Conservation (phyloP, 1,140 invertebrate species). For the Drosophila nigromelanica region DNA sequence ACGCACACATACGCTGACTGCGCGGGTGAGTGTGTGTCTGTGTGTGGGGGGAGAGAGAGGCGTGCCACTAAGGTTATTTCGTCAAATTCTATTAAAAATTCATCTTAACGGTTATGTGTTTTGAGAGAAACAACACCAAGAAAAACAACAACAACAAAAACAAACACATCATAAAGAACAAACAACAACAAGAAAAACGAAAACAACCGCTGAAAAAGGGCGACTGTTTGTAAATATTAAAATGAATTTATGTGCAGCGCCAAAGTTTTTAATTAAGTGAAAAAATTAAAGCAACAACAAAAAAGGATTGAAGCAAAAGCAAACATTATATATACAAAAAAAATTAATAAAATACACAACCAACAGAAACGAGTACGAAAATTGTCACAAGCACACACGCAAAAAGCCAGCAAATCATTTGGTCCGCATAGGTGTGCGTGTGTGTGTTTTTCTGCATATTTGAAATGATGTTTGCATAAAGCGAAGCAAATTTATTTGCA, state of each 20-base stretch:
- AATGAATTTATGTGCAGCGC: constrained; percentile 78
- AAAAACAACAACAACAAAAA: constrained; percentile 13
- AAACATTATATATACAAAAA: constrained; percentile 26
- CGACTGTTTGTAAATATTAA: constrained; percentile 78
- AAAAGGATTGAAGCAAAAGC: constrained; percentile 32
- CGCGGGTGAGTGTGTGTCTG: constrained; percentile 8
- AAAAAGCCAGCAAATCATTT: constrained; percentile 49
- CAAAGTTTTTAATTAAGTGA: constrained; percentile 81
- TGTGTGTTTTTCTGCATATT: constrained; percentile 37
- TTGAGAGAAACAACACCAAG: constrained; percentile 45
- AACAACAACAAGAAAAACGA: constrained; percentile 36
- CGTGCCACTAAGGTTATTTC: constrained; percentile 41
- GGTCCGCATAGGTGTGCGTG: constrained; percentile 5
- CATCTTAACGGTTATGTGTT: constrained; percentile 79
- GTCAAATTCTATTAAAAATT: constrained; percentile 79
- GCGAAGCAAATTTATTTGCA: constrained; percentile 64
- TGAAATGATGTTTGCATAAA: constrained; percentile 66
- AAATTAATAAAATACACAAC: constrained; percentile 2
- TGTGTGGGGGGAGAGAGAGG: constrained; percentile 25
- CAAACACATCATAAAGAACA: constrained; percentile 25
- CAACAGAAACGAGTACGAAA: constrained; percentile 24
- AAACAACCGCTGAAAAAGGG: constrained; percentile 42
- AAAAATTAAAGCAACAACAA: constrained; percentile 62
- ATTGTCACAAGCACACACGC: constrained; percentile 34
- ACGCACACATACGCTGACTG: neutral